A percentile compares a stretch with the other conserved stretches of the same genome.
Conservation (phyloP, 2,113 vertebrate species). For the Corydoras maculifer region DNA sequence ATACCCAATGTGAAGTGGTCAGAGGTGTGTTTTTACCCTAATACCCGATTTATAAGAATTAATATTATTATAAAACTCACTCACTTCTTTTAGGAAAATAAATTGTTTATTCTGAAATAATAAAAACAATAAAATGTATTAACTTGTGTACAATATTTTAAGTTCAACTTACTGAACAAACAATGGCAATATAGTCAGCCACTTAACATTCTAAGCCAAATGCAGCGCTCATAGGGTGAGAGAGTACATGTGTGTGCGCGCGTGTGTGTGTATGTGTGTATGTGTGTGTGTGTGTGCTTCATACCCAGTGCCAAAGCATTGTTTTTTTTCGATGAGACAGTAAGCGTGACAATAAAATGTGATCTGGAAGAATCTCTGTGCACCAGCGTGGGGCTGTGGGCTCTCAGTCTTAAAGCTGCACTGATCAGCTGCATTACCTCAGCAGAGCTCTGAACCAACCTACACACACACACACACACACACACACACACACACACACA, state of each 20-base stretch:
- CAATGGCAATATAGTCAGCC: too few relatives aligned
- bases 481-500: conserved; percentile 4
- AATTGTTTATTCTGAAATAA: too few relatives aligned
- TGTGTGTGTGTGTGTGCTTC: conserved; percentile 5
- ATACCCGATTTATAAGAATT: too few relatives aligned
- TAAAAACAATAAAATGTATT: too few relatives aligned
- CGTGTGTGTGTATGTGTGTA: conserved; percentile 6
- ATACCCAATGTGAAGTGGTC: too few relatives aligned
- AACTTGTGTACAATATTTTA: too few relatives aligned
- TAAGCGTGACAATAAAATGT: conserved; percentile 74
- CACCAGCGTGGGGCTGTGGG: conserved; percentile 66
- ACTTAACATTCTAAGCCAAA: too few relatives aligned
- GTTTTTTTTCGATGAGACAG: conserved; percentile 57
- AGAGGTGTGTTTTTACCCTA: too few relatives aligned
- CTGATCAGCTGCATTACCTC: conserved; percentile 66
- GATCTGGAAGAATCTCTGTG: conserved; percentile 77
- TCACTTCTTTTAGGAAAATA: too few relatives aligned
- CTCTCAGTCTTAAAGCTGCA: conserved; percentile 59
- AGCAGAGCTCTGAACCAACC: conserved; percentile 58
- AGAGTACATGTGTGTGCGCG: not conserved
- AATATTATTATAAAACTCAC: too few relatives aligned
- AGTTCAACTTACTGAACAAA: too few relatives aligned
- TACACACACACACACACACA: conserved; percentile 44
- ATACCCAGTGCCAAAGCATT: conserved; percentile 58
- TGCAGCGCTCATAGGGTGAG: too few relatives aligned